phyloP scores from a whole-genome alignment of 1,140 invertebrate genomes.

The Atta cephalotes region DNA sequence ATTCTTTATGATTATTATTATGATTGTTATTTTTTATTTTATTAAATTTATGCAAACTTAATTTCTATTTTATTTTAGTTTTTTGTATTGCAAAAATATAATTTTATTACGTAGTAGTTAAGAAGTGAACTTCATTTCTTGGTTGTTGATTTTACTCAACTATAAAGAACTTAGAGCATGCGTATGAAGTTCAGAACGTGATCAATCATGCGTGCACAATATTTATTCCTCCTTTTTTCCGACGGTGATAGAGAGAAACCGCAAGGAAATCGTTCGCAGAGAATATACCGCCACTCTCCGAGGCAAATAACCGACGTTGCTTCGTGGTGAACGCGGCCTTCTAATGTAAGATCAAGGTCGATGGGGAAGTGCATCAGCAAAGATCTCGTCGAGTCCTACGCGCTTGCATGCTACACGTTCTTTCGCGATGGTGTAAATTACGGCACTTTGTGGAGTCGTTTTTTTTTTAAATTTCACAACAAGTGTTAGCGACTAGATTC shows the following conservation, averaged over 20 bases:
- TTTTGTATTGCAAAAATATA: neutral
- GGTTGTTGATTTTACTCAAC: constrained; percentile 29
- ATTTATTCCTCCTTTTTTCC: constrained; percentile 32
- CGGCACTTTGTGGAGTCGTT: neutral
- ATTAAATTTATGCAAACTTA: neutral
- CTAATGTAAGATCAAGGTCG: constrained; percentile 66
- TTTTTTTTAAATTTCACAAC: neutral
- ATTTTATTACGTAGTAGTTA: neutral
- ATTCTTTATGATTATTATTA: neutral
- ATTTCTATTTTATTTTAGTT: neutral
- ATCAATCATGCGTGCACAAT: constrained; percentile 38
- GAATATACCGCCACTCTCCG: constrained; percentile 57
- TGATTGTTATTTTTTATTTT: neutral
- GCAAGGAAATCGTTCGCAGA: constrained; percentile 60
- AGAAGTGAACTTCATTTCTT: neutral
- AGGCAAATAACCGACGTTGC: constrained; percentile 56
- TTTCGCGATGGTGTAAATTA: constrained; percentile 13
- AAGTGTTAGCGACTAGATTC: neutral
- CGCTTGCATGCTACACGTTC: constrained; percentile 41
- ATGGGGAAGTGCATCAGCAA: constrained; percentile 58
- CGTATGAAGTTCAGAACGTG: constrained; percentile 32
- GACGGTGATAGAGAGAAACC: constrained; percentile 50
- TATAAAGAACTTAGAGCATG: neutral
- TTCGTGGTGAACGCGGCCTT: constrained; percentile 59
- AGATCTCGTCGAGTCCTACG: constrained; percentile 46